Conservation (phyloP, 1,140 invertebrate species). For the Aricia agestis region DNA sequence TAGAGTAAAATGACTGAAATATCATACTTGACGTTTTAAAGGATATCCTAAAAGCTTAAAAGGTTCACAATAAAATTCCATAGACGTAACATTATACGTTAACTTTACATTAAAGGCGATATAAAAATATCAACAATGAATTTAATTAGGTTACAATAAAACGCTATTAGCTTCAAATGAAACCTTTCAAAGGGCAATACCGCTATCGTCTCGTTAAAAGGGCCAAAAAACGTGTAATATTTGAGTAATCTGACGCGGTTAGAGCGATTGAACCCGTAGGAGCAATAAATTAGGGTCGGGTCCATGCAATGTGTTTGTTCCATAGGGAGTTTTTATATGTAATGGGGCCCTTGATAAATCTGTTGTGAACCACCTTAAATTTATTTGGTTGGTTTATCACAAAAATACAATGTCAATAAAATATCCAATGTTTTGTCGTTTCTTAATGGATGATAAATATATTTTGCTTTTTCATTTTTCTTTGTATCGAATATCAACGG, state of each 20-base stretch:
- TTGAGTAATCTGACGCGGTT: conserved; percentile 22
- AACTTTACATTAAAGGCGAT: not conserved
- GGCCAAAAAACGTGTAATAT: conserved; percentile 20
- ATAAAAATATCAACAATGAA: not conserved
- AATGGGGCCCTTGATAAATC: conserved; percentile 48
- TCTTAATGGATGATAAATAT: conserved; percentile 1
- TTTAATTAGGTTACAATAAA: conserved; percentile 2
- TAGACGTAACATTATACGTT: not conserved
- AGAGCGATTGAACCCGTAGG: conserved; percentile 24
- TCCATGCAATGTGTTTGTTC: conserved; percentile 49
- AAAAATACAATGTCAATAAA: conserved; percentile 14
- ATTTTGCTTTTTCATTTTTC: not conserved
- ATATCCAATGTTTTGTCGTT: not conserved
- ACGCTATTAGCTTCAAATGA: conserved; percentile 1
- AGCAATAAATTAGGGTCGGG: conserved; percentile 50
- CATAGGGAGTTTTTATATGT: conserved; percentile 48
- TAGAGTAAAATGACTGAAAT: not conserved
- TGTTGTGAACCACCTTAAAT: conserved; percentile 28
- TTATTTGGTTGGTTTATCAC: conserved; percentile 20
- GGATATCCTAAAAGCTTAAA: not conserved
- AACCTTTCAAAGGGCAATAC: conserved; percentile 5
- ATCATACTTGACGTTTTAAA: not conserved
- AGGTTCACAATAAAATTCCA: not conserved
- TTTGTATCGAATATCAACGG: not conserved
- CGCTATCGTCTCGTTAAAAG: conserved; percentile 21